A percentile compares a stretch with the other conserved stretches of the same genome.
Evolutionary conservation across 2,888 invertebrate genomes (phyloP).

Genomic region (Ceramica pisi): DNA sequence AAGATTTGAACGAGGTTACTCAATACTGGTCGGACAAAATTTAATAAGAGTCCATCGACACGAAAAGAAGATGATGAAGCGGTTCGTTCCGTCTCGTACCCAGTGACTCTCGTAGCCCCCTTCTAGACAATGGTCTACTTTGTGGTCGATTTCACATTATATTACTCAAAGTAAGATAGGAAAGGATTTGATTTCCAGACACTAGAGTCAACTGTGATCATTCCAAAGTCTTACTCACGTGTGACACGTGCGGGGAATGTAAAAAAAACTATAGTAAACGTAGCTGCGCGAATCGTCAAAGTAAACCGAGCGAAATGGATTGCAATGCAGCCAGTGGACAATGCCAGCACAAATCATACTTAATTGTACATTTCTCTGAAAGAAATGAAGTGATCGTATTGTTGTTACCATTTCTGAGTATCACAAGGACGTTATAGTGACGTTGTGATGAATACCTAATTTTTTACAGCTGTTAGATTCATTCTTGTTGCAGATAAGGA

Average conservation of each 20-base stretch:
- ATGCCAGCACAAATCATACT: conserved; percentile 50
- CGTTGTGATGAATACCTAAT: neutral
- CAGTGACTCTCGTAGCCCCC: too few species aligned
- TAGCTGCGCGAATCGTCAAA: conserved; percentile 30
- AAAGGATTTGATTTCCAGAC: too few species aligned
- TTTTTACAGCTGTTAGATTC: neutral
- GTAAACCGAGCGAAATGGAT: conserved; percentile 39
- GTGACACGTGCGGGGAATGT: neutral
- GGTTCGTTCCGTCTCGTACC: too few species aligned
- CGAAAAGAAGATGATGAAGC: too few species aligned
- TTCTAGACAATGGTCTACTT: too few species aligned
- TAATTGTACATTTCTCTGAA: conserved; percentile 45
- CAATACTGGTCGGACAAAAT: too few species aligned
- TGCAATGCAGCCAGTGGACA: conserved; percentile 38
- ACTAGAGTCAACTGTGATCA: neutral
- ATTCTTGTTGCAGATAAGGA: neutral
- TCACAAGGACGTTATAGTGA: neutral
- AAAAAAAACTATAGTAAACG: conserved; percentile 7
- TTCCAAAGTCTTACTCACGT: neutral
- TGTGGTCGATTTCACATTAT: too few species aligned
- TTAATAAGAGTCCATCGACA: too few species aligned
- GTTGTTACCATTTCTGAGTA: conserved; percentile 22
- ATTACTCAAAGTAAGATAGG: too few species aligned
- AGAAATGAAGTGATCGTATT: conserved; percentile 1
- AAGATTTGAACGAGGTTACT: too few species aligned